Conservation (phyloP, 2,888 invertebrate genomes). For the Teleogryllus oceanicus region DNA sequence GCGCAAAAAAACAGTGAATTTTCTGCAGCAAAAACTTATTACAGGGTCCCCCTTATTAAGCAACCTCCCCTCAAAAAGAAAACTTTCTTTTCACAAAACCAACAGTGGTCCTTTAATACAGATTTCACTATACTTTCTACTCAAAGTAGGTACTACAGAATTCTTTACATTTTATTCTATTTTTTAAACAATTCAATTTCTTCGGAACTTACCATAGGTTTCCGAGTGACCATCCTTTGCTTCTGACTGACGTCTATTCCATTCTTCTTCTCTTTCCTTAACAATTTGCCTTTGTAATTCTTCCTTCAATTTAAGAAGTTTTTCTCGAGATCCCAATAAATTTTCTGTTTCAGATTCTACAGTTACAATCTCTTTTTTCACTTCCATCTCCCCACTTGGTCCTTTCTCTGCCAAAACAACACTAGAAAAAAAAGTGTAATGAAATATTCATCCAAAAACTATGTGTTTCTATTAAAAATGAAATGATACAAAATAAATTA, state of each 20-base stretch:
- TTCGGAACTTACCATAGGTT: conserved; percentile 41
- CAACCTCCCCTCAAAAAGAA: no score
- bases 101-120: no score
- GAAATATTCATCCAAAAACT: no score
- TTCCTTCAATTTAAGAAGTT: conserved; percentile 65
- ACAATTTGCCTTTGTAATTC: conserved; percentile 69
- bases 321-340: conserved; percentile 64
- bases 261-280: conserved; percentile 64
- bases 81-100: no score
- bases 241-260: conserved; percentile 62
- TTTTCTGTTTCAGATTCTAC: conserved; percentile 42
- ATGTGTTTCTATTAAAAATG: neutral
- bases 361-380: conserved; percentile 47
- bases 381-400: conserved; percentile 39
- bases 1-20: no score
- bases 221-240: conserved; percentile 46
- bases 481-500: neutral
- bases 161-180: no score
- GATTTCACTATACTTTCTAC: no score
- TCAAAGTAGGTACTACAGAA: no score
- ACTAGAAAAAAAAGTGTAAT: conserved; percentile 38
- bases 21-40: no score
- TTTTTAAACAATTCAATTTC: no score
- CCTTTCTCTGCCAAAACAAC: conserved; percentile 48
- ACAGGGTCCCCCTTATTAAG: no score